Conservation (phyloP, 2,797 vertebrate genomes). For the Lycodopsis pacificus region DNA sequence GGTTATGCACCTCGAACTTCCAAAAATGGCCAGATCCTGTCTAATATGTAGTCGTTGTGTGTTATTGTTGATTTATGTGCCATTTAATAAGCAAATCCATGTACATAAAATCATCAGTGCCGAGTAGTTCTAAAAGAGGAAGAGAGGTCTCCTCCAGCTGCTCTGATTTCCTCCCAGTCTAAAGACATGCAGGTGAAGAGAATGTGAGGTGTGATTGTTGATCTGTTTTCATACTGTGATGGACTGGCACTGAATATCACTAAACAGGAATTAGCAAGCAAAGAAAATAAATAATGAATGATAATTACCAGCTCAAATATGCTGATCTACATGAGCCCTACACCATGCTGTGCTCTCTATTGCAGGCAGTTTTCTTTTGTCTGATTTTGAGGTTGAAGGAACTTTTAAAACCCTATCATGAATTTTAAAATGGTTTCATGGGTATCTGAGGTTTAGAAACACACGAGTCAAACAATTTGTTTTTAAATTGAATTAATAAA, state of each 20-base stretch:
- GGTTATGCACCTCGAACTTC: not conserved
- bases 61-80: not conserved
- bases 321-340: slow-evolving; percentile 31
- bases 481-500: slow-evolving; percentile 4
- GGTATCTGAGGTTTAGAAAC: slow-evolving; percentile 13
- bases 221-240: slow-evolving; percentile 39
- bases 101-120: not conserved
- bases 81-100: not conserved
- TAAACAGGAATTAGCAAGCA: slow-evolving; percentile 31
- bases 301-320: slow-evolving; percentile 44
- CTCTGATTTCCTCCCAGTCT: slow-evolving; percentile 21
- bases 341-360: slow-evolving; percentile 4
- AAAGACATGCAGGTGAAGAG: slow-evolving; percentile 18
- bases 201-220: slow-evolving; percentile 22
- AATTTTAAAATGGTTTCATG: slow-evolving; percentile 31
- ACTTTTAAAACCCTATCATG: slow-evolving; percentile 21
- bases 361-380: slow-evolving; percentile 1
- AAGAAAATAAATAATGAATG: slow-evolving; percentile 48
- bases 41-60: not conserved
- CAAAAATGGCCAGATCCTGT: not conserved
- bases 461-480: not conserved
- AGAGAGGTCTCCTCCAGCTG: slow-evolving; percentile 16
- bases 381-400: slow-evolving; percentile 26
- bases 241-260: slow-evolving; percentile 31
- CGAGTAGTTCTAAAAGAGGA: not conserved